A percentile compares a stretch with the other conserved stretches of the same genome.
These are phyloP conservation scores for Drosophila pseudoananassae DNA, from an alignment of 1,140 invertebrate genomes.

Conservation along the genomic window DNA sequence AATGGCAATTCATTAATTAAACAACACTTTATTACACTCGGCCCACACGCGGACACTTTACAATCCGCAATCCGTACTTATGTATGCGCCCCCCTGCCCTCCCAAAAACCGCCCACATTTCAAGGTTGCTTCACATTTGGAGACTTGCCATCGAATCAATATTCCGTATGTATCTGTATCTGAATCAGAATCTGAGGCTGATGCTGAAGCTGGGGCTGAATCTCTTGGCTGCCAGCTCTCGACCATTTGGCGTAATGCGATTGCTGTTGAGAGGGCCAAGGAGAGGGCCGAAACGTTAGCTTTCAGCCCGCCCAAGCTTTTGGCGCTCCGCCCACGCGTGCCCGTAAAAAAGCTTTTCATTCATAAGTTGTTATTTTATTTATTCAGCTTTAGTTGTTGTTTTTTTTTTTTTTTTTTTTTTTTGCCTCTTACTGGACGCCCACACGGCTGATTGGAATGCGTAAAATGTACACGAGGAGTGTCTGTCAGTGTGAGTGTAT, in stretches of 20 bases:
- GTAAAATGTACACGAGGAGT: conserved; percentile 52
- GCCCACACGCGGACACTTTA: conserved; percentile 18
- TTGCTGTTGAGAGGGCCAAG: conserved; percentile 18
- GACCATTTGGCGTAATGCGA: conserved; percentile 17
- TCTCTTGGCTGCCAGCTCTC: conserved; percentile 18
- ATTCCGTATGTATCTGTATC: conserved; percentile 43
- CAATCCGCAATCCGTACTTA: conserved; percentile 10
- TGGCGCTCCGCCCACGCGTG: conserved; percentile 38
- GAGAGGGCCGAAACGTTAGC: background rate
- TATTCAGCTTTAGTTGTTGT: conserved; percentile 5
- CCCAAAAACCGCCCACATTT: conserved; percentile 58
- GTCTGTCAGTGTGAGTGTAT: conserved; percentile 14
- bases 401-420: conserved; percentile 1
- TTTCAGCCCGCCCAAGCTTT: conserved; percentile 43
- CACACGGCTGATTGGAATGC: conserved; percentile 79
- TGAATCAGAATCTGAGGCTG: background rate
- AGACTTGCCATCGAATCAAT: conserved; percentile 42
- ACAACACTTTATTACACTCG: conserved; percentile 11
- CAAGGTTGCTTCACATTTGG: conserved; percentile 65
- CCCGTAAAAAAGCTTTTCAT: conserved; percentile 65
- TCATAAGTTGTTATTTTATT: conserved; percentile 59
- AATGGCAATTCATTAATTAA: conserved; percentile 28
- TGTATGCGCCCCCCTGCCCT: background rate
- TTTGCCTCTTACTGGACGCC: conserved; percentile 42
- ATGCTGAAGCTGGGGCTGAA: conserved; percentile 1